Conservation (phyloP, 2,888 invertebrate species). For the Protula sp. region DNA sequence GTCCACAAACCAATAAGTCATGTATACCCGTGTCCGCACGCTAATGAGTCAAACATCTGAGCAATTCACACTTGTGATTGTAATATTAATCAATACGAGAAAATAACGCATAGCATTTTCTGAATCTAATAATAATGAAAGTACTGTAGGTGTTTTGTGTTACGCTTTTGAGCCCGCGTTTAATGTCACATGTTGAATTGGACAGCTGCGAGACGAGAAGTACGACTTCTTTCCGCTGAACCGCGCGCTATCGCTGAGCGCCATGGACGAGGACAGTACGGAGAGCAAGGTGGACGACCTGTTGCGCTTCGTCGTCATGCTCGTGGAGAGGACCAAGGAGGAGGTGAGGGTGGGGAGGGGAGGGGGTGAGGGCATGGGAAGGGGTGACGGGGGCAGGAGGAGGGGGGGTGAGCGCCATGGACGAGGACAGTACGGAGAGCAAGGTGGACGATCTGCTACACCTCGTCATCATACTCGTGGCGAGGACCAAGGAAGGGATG, state of each 20-base stretch:
- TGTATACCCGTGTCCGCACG: no score
- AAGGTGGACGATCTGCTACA: not conserved
- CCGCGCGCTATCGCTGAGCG: constrained; percentile 50
- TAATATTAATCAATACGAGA: no score
- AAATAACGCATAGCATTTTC: no score
- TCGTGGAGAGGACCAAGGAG: constrained; percentile 27
- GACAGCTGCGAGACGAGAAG: constrained; percentile 37
- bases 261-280: constrained; percentile 46
- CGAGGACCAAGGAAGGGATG: not conserved
- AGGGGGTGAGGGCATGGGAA: no score
- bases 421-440: not conserved
- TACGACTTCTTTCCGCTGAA: constrained; percentile 54
- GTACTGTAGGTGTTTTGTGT: no score
- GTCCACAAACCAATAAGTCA: no score
- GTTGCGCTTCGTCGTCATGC: constrained; percentile 21
- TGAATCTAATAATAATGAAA: no score
- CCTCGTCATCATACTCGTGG: not conserved
- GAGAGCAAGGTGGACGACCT: constrained; percentile 30
- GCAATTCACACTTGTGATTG: no score
- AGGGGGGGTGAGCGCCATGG: not conserved
- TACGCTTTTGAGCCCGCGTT: no score
- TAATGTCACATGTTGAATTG: no score
- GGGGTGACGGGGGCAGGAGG: no score
- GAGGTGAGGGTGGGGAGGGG: constrained; percentile 27
- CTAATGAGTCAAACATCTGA: no score